Evolutionary conservation across 2,888 invertebrate species (phyloP).

Genomic region (Trissolcus brochymenae): DNA sequence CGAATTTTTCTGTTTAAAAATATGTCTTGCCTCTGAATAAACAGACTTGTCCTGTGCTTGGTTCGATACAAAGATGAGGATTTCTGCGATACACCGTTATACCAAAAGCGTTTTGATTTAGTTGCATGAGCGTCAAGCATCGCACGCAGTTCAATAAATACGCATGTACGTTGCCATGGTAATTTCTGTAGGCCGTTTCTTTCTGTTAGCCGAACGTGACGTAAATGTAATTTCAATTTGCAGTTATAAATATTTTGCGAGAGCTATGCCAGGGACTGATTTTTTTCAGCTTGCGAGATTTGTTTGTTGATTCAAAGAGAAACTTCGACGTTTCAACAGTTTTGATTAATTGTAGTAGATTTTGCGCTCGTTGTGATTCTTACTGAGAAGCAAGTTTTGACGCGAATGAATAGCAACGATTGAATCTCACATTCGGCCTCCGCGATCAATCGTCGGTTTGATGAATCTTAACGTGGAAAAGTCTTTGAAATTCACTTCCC

Average conservation of each 20-base stretch:
- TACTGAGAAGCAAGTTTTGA: slow-evolving; percentile 12
- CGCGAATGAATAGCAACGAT: slow-evolving; percentile 18
- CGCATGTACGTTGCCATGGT: slow-evolving; percentile 33
- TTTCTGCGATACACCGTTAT: slow-evolving; percentile 31
- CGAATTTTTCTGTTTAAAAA: slow-evolving; percentile 34
- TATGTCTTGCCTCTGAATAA: slow-evolving; percentile 46
- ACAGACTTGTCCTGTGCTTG: slow-evolving; percentile 34
- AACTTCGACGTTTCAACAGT: background rate
- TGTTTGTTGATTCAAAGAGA: too few species aligned
- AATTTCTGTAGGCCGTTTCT: background rate
- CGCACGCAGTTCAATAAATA: slow-evolving; percentile 49
- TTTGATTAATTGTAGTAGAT: slow-evolving; percentile 7
- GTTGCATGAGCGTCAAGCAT: slow-evolving; percentile 30
- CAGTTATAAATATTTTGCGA: background rate
- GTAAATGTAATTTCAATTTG: background rate
- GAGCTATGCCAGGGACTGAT: background rate
- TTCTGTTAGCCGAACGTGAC: background rate
- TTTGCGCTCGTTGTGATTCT: slow-evolving; percentile 11
- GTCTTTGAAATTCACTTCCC: slow-evolving; percentile 12
- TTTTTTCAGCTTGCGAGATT: background rate
- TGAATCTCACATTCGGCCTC: slow-evolving; percentile 22
- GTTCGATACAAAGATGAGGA: slow-evolving; percentile 49
- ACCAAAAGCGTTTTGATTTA: slow-evolving; percentile 40
- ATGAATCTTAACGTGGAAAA: slow-evolving; percentile 24
- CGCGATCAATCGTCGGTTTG: slow-evolving; percentile 17